Evolutionary conservation across 2,113 vertebrate genomes (phyloP).

Genomic region (Pardalotus punctatus): DNA sequence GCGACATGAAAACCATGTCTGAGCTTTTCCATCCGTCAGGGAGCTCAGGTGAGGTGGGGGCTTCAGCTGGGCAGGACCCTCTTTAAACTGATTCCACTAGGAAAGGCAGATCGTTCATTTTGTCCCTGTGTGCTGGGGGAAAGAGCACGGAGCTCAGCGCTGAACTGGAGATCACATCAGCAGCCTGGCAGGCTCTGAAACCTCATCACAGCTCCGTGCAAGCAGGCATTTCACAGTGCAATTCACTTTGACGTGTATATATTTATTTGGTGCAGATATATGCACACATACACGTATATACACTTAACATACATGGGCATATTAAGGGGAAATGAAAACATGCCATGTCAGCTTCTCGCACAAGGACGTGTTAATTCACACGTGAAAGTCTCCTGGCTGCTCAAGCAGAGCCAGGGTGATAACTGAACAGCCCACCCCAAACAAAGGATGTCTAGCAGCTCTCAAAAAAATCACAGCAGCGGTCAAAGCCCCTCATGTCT

Average conservation of each 20-base stretch:
- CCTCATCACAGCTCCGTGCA: fast-evolving
- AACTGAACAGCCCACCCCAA: not conserved
- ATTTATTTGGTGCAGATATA: not conserved
- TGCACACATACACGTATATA: fast-evolving
- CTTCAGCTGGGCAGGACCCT: not conserved
- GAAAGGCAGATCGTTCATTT: not conserved
- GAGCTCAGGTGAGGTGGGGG: not conserved
- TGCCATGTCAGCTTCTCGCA: not conserved
- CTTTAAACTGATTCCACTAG: not conserved
- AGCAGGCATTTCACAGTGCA: not conserved
- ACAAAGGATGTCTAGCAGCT: not conserved
- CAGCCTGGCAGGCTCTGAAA: not conserved
- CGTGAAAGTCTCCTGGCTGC: not conserved
- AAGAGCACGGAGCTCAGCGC: not conserved
- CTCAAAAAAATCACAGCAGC: not conserved
- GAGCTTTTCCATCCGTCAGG: not conserved
- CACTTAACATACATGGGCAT: not conserved
- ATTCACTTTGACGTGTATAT: not conserved
- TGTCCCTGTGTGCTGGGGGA: not conserved
- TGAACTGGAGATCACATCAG: not conserved
- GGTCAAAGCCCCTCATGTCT: not conserved
- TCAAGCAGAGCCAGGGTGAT: not conserved
- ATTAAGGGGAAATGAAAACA: not conserved
- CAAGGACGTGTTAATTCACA: not conserved
- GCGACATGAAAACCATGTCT: not conserved